Base-by-base conservation (phyloP, 2,797 vertebrate species). In the Coreius guichenoti region DNA sequence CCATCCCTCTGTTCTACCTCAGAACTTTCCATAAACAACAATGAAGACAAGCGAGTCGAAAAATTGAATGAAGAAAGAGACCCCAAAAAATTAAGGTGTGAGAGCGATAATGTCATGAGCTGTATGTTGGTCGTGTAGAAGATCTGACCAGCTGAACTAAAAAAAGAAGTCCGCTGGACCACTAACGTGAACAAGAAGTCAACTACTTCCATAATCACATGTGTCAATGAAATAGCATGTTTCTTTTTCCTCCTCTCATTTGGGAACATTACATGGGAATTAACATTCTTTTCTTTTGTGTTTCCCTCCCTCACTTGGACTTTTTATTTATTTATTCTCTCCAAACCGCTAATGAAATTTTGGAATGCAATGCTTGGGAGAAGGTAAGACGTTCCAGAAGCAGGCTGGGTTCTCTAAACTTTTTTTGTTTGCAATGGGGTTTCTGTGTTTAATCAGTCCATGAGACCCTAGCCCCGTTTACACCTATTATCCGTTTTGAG, bases 321-420 rank as follows among this genome's bases (percentile, higher is more conserved):
- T 81, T 88, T 84, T 76, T 31, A 61, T 86, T 86, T 87, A 89
- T 70, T 90, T 89, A 90, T 85, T 90, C 92, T 88, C 87, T 93
- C 91, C 89, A 90, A 33, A 33, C 87, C 54, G 14, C 90, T 93
- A 94, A 94, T 94, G 90, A 94, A 90, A 93, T 93, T 91, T 93
- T 94, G 91, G 93, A 94, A 91, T 56, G 92, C 88, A 90, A 74
- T 63, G 16, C 84, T 90, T 82, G n/a, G 67, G 54, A 67, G 82
- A 87, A 58, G 31, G 70, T 73, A 92, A 92, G 79, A 89, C 83
- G 58, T 80, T 87, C 77, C 47, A 90, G 89, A 87, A 70, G 54
- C 83, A 89, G 36, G 26, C 67, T 58, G 54, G 45, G 81, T 39
- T 79, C 47, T 78, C 33, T 36, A 65, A 78, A 68, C 56, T 47